phyloP scores from a whole-genome alignment of 2,797 vertebrate species.

The Hozukius guyotensis region DNA sequence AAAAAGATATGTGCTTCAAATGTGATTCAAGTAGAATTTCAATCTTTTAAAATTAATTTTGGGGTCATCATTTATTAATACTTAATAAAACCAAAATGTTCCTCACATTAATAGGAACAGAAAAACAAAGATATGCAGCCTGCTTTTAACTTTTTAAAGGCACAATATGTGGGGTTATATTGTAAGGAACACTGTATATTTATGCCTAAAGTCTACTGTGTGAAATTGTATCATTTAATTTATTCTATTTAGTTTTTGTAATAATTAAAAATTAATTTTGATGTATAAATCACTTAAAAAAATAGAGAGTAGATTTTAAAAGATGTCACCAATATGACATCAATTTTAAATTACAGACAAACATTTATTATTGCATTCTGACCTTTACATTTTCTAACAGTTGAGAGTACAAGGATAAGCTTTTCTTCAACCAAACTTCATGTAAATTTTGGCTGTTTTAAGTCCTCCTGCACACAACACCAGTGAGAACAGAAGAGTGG shows the following conservation, averaged over 20 bases:
- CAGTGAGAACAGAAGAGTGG: constrained; percentile 42
- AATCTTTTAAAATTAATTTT: constrained; percentile 12
- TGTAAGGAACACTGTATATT: neutral
- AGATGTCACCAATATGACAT: neutral
- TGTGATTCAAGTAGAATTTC: constrained; percentile 7
- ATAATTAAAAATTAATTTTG: neutral
- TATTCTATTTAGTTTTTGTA: neutral
- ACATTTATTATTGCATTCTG: neutral
- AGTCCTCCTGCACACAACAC: constrained; percentile 29
- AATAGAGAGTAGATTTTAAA: neutral
- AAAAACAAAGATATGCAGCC: neutral
- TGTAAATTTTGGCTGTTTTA: constrained; percentile 26
- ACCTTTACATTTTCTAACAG: neutral
- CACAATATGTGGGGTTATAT: neutral
- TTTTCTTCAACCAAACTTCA: constrained; percentile 8
- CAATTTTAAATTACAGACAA: neutral
- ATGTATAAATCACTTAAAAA: neutral
- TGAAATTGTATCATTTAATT: neutral
- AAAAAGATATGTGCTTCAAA: neutral
- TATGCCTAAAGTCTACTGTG: neutral
- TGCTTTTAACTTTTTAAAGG: neutral
- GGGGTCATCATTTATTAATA: constrained; percentile 36
- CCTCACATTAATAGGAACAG: neutral
- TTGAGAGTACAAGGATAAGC: neutral
- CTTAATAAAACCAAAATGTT: constrained; percentile 7